A percentile compares a stretch with the other conserved stretches of the same genome.
Conservation (phyloP, 2,113 vertebrate genomes). For the Lynx canadensis region DNA sequence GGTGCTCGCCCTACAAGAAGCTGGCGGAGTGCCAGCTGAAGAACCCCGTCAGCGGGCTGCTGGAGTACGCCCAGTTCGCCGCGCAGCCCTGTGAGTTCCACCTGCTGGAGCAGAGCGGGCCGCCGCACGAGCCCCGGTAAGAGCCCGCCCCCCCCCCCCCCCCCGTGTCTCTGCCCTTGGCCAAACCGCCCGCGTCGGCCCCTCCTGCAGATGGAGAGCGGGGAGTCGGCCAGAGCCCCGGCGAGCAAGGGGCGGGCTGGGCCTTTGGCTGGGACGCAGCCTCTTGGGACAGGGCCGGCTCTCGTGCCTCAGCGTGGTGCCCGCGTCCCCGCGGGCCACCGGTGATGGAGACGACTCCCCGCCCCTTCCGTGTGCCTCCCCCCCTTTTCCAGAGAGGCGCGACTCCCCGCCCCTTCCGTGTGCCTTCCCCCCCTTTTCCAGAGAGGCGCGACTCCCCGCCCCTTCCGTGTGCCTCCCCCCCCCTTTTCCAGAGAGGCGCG, state of each 20-base stretch:
- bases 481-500: too few relatives aligned
- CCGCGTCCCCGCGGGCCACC: neutral
- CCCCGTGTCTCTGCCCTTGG: neutral
- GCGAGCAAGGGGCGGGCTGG: neutral
- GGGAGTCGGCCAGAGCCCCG: neutral
- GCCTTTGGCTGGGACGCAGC: neutral
- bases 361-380: neutral
- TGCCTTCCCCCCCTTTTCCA: neutral
- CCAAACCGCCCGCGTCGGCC: neutral
- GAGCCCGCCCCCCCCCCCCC: slow-evolving; percentile 52
- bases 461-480: neutral
- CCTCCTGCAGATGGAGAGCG: neutral
- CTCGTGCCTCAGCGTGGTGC: rapidly evolving
- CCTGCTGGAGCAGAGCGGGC: slow-evolving; percentile 94
- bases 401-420: too few relatives aligned
- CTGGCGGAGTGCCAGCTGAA: slow-evolving; percentile 94
- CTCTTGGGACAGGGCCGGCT: neutral
- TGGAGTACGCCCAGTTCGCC: slow-evolving; percentile 95
- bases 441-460: too few relatives aligned
- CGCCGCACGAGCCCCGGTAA: slow-evolving; percentile 96
- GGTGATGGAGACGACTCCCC: neutral
- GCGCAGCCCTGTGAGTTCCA: slow-evolving; percentile 93
- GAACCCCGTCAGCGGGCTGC: slow-evolving; percentile 96
- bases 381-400: too few relatives aligned
- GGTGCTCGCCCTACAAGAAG: slow-evolving; percentile 86